Evolutionary conservation across 92 coral and sea anemone genomes (phyloP).

Genomic region (Hydrozoanthus gracilis): DNA sequence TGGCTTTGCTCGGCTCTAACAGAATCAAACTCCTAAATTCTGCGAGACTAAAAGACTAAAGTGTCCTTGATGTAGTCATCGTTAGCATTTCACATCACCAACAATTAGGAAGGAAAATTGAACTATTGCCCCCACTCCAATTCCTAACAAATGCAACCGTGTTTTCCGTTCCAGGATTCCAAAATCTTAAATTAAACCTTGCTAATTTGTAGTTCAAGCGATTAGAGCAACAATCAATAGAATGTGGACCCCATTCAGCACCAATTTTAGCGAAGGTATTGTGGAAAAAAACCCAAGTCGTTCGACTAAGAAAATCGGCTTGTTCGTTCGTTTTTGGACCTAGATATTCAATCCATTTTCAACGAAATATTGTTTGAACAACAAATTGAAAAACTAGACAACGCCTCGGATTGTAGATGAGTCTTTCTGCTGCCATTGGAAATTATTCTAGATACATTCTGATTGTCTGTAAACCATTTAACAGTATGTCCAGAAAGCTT

Average conservation of each 20-base stretch:
- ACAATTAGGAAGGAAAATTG: too few species aligned
- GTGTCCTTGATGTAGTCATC: slow-evolving; percentile 40
- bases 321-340: slow-evolving; percentile 53
- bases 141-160: slow-evolving; percentile 32
- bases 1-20: slow-evolving; percentile 47
- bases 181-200: slow-evolving; percentile 45
- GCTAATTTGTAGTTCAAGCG: slow-evolving; percentile 44
- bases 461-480: too few species aligned
- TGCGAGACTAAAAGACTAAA: slow-evolving; percentile 9
- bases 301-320: not conserved
- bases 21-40: slow-evolving; percentile 22
- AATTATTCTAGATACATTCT: too few species aligned
- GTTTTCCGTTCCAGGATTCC: slow-evolving; percentile 41
- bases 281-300: slow-evolving; percentile 54
- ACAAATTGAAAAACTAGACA: slow-evolving; percentile 38
- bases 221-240: slow-evolving; percentile 62
- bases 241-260: slow-evolving; percentile 65
- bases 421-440: not conserved
- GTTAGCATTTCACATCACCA: slow-evolving; percentile 30
- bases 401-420: slow-evolving; percentile 37
- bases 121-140: too few species aligned
- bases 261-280: slow-evolving; percentile 44
- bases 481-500: too few species aligned
- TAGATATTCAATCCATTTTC: slow-evolving; percentile 68
- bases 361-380: slow-evolving; percentile 49